Evolutionary conservation across 1,140 invertebrate genomes (phyloP), one percentile per base, ranked within the genome.

Genomic region (Pseudomyrmex flavicornis): DNA sequence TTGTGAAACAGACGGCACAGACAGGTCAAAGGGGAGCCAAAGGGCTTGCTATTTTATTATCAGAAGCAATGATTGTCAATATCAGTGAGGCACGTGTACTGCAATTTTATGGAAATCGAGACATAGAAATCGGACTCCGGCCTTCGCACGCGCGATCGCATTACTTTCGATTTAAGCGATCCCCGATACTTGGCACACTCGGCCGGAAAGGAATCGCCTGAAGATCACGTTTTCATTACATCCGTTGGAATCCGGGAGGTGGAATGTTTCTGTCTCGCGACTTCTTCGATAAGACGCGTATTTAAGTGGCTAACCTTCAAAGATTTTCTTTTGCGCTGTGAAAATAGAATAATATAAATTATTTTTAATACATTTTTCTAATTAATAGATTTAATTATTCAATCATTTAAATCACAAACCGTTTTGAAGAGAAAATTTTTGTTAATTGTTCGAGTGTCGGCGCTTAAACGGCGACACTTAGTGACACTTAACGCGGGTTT

Each of bases 11-110:
- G 70, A 82, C 66, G 56, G 50, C 77, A 50, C 56, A 46, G 56
- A 62, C 44, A 77, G 70, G 52, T 62, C 69, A 74, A 73, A 79
- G 65, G 69, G 20, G 2, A n/a, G 26, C 56, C 35, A 46, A 83
- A 83, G 74, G 61, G 4, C 20, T 63, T 26, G 48, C 46, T 70
- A 80, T 79, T 84, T 84, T 72, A 86, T 86, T 83, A 85, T 74
- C 56, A 17, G 50, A 44, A 15, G 75, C 56, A 85, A 85, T 76
- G 85, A 82, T 87, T 82, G 77, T 76, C 59, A 75, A 66, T 56
- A 65, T 4, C 83, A 82, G 83, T 12, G 12, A 44, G 22, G 50
- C 12, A 17, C 58, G 20, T 20, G 12, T 48, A 12, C 17, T 12
- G 17, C n/a, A 50, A 50, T 62, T 80, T 72, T 84, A 84, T 80